A percentile compares a stretch with the other conserved stretches of the same genome.
These are phyloP conservation scores for Mellivora capensis DNA, from an alignment of 2,113 vertebrate species.

Conservation along the genomic window DNA sequence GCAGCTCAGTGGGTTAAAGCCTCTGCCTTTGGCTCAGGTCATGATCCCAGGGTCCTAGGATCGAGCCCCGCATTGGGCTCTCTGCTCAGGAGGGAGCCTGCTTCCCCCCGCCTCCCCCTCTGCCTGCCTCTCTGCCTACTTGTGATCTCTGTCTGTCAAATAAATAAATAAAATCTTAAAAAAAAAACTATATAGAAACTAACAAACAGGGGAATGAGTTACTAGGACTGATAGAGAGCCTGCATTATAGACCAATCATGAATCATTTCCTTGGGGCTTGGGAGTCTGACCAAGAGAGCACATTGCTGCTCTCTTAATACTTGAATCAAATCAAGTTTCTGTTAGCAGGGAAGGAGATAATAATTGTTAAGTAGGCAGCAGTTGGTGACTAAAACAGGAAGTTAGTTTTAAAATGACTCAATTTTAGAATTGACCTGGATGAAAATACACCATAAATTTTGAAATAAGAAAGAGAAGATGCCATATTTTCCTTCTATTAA, in stretches of 20 bases:
- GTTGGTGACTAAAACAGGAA: not conserved
- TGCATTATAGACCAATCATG: not conserved
- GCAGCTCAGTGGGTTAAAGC: too few species aligned
- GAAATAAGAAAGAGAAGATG: not conserved
- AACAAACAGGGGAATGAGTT: not conserved
- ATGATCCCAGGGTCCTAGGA: too few species aligned
- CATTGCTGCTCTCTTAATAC: not conserved
- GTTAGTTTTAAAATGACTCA: not conserved
- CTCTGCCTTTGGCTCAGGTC: too few species aligned
- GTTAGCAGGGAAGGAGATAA: not conserved
- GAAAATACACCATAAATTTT: not conserved
- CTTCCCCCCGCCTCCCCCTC: too few species aligned
- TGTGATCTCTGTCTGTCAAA: too few species aligned
- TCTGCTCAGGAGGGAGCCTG: too few species aligned
- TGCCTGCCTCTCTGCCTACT: too few species aligned
- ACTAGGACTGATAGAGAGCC: not conserved
- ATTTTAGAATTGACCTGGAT: not conserved
- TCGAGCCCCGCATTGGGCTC: too few species aligned
- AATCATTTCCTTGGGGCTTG: not conserved
- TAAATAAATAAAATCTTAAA: not conserved
- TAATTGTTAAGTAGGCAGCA: not conserved
- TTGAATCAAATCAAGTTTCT: not conserved
- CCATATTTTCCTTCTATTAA: not conserved
- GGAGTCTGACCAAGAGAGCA: not conserved
- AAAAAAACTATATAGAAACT: not conserved